These are phyloP conservation scores for Drosophila albomicans DNA, from an alignment of 1,140 invertebrate species.

Conservation along the genomic window DNA sequence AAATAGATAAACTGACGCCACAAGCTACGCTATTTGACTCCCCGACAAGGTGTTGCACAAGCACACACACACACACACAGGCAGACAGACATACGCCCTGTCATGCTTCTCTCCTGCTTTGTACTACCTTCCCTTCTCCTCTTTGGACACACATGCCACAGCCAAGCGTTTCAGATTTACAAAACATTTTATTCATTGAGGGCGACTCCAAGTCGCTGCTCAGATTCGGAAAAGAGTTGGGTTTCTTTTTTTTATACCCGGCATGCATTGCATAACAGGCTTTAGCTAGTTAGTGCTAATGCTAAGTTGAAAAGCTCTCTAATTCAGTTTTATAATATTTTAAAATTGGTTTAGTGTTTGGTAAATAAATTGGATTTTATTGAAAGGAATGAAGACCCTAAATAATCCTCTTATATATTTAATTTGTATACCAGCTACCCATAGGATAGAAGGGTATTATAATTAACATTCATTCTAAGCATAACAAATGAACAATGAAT, in stretches of 20 bases:
- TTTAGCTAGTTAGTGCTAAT: background rate
- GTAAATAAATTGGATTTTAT: no score
- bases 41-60: constrained; percentile 32
- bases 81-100: no score
- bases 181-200: constrained; percentile 79
- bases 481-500: no score
- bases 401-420: no score
- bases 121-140: background rate
- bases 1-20: constrained; percentile 74
- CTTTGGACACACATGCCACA: constrained; percentile 28
- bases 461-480: no score
- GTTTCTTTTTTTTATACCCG: background rate
- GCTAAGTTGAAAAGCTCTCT: background rate
- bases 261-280: background rate
- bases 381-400: no score
- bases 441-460: no score
- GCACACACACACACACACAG: constrained; percentile 15
- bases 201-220: constrained; percentile 47
- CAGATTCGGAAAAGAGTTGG: constrained; percentile 30
- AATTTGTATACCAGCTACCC: no score
- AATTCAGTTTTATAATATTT: no score
- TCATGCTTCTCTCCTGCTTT: background rate
- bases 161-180: constrained; percentile 77
- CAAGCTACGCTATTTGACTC: constrained; percentile 74
- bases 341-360: no score